These are phyloP conservation scores for Agonopterix subpropinquella DNA, from an alignment of 2,888 invertebrate genomes.

Conservation along the genomic window DNA sequence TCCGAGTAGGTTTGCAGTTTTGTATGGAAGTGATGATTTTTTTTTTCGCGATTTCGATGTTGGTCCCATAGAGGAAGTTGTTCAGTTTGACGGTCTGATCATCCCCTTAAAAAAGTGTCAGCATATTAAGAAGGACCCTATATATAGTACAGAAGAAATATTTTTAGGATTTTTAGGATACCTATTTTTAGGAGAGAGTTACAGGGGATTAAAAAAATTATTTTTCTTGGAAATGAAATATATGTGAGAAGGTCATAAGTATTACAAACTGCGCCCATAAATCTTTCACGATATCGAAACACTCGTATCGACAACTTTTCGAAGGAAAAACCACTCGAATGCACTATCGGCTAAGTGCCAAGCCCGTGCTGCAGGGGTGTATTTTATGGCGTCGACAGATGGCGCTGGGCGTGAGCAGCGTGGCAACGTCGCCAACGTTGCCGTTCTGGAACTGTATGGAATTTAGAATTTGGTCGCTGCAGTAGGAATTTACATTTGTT, in stretches of 20 bases:
- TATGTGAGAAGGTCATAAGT: background rate
- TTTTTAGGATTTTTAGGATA: no score
- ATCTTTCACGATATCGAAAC: slow-evolving; percentile 3
- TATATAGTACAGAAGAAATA: no score
- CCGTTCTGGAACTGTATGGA: slow-evolving; percentile 15
- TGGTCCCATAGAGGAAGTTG: no score
- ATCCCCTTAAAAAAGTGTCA: no score
- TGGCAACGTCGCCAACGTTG: slow-evolving; percentile 8
- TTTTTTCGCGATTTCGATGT: no score
- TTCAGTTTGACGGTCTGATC: no score
- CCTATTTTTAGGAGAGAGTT: no score
- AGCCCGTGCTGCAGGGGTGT: slow-evolving; percentile 31
- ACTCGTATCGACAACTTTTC: slow-evolving; percentile 4
- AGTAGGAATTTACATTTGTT: slow-evolving; percentile 1
- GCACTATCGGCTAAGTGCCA: slow-evolving; percentile 34
- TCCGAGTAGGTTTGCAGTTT: no score
- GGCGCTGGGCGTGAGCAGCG: slow-evolving; percentile 27
- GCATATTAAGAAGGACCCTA: no score
- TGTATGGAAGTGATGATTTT: no score
- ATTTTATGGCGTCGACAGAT: slow-evolving; percentile 48
- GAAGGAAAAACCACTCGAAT: slow-evolving; percentile 18
- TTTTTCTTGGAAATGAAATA: no score
- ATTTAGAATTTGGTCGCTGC: slow-evolving; percentile 18
- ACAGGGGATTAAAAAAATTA: no score
- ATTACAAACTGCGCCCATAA: slow-evolving; percentile 4